Evolutionary conservation across 2,888 invertebrate species (phyloP).

Genomic region (Stenotaenia linearis): DNA sequence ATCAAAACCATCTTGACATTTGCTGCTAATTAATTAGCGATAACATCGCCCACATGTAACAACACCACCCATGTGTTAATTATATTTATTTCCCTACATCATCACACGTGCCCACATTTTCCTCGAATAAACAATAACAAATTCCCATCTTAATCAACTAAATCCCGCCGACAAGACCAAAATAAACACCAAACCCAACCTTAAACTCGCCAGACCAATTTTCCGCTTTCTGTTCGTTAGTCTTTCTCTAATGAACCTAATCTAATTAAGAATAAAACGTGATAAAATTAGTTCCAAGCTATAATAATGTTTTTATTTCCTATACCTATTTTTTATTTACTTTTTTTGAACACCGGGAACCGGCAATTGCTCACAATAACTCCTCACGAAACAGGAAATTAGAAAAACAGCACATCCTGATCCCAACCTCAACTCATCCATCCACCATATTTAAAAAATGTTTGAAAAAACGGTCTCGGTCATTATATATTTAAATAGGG

Average conservation of each 20-base stretch:
- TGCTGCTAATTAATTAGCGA: too few relatives aligned
- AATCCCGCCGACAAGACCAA: too few relatives aligned
- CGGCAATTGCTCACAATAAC: too few relatives aligned
- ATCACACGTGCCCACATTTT: too few relatives aligned
- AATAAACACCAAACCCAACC: background rate
- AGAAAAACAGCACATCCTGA: background rate
- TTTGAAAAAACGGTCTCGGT: background rate
- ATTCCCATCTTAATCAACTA: too few relatives aligned
- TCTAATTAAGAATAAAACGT: background rate
- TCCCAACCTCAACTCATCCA: background rate
- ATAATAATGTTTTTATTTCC: background rate
- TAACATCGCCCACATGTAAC: too few relatives aligned
- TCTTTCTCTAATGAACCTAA: background rate
- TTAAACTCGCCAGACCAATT: too few relatives aligned
- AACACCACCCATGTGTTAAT: too few relatives aligned
- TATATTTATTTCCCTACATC: too few relatives aligned
- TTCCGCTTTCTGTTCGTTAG: background rate
- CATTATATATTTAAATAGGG: background rate
- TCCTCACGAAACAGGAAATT: background rate
- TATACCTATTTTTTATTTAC: background rate
- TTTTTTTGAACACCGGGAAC: too few relatives aligned
- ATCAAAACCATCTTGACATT: too few relatives aligned
- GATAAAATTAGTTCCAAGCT: background rate
- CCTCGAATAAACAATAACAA: background rate
- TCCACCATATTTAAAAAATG: background rate